Evolutionary conservation across 2,113 vertebrate genomes (phyloP), one percentile per base, ranked within the genome.

Genomic region (Ctenodactylus gundi): DNA sequence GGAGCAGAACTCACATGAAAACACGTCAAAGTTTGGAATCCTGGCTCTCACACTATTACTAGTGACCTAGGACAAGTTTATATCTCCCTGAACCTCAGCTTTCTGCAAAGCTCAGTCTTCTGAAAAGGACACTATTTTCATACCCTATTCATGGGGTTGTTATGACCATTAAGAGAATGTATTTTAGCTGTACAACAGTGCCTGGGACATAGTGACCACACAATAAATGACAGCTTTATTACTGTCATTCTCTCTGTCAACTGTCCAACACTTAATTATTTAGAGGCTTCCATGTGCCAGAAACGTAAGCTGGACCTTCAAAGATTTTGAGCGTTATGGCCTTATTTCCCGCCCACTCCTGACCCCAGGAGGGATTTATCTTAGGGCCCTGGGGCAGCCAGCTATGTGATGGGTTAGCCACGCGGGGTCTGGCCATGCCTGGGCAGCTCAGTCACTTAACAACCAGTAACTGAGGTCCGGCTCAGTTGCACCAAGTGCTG

Each of bases 21-120:
- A 34, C 10, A 57, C 64, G 64, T 41, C 49, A 7, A 70, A 39
- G 25, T 67, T 34, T 82, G 58, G n/a, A n/a, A 29, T 20, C 14
- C 0, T 1, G 10, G 58, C 34, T 44, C 72, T 14, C 0, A 68
- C 7, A 4, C 53, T n/a, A n/a, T 82, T 58, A 55, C 18, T 7
- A 67, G 53, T 70, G 51, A 95, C 44, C 27, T 55, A 51, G 51
- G 65, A 18, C 64, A 85, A 88, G 55, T 31, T 55, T 53, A 84
- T 36, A 51, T 67, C 44, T 77, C 78, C 21, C 41, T 58, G 31
- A 36, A 31, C 36, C 44, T 90, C 70, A 36, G 60, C 46, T 93
- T 92, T 31, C 89, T 92, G 64, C n/a, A n/a, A n/a, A n/a, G n/a
- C n/a, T n/a, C n/a, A n/a, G n/a, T 87, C 65, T 81, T 55, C 27